A percentile compares a stretch with the other conserved stretches of the same genome.
phyloP scores from a whole-genome alignment of 64 coral and sea anemone species.

The Montipora efflorescens region DNA sequence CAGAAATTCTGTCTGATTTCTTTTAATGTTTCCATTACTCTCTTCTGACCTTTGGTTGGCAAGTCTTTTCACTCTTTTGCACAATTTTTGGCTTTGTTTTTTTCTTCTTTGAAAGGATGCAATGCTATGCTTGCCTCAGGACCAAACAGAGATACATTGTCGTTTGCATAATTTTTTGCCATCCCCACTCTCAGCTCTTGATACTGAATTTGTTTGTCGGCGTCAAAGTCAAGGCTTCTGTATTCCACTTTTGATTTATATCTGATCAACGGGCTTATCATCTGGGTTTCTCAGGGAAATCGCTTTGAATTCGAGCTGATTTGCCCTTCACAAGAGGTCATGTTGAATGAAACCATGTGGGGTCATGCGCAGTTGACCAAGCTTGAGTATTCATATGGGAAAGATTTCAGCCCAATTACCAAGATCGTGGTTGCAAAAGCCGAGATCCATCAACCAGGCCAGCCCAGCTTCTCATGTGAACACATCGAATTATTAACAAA shows the following conservation, averaged over 20 bases:
- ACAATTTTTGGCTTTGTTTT: slow-evolving; percentile 37
- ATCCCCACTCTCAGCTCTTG: slow-evolving; percentile 35
- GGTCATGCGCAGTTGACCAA: too few relatives aligned
- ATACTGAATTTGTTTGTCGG: slow-evolving; percentile 16
- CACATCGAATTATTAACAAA: too few relatives aligned
- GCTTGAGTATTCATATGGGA: too few relatives aligned
- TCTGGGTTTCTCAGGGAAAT: background rate
- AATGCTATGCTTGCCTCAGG: background rate
- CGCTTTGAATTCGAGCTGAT: too few relatives aligned
- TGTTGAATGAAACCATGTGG: too few relatives aligned
- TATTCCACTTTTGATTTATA: slow-evolving; percentile 36
- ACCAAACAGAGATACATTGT: slow-evolving; percentile 33
- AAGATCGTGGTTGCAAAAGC: too few relatives aligned
- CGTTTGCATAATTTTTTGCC: slow-evolving; percentile 29
- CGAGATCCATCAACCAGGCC: too few relatives aligned
- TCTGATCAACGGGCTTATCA: slow-evolving; percentile 28
- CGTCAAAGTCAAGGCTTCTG: slow-evolving; percentile 37
- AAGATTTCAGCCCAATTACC: too few relatives aligned
- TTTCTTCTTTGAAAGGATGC: slow-evolving; percentile 42
- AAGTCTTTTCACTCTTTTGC: slow-evolving; percentile 16
- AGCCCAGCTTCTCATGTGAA: too few relatives aligned
- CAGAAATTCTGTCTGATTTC: slow-evolving; percentile 48
- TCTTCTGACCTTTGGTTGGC: slow-evolving; percentile 38
- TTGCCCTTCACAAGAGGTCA: too few relatives aligned
- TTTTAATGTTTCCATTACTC: slow-evolving; percentile 60